Evolutionary conservation across 53 echinoderm and acorn worm genomes (phyloP).

Genomic region (Zoroaster sp.): DNA sequence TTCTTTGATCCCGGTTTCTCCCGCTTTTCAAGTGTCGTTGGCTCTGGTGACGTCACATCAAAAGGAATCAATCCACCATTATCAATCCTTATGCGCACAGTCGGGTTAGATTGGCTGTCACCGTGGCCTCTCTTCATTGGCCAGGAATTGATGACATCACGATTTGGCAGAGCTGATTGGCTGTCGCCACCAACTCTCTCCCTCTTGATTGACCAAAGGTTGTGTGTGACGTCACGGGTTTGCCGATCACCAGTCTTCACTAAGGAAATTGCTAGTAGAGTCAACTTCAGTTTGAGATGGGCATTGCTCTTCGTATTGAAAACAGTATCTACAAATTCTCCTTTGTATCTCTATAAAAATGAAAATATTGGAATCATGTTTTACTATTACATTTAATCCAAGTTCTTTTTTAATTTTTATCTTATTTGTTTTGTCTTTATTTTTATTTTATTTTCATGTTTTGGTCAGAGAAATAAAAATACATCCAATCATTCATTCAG

Average conservation of each 20-base stretch:
- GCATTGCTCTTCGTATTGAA: background rate
- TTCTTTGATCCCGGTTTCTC: too few relatives aligned
- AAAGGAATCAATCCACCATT: constrained; percentile 19
- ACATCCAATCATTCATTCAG: too few relatives aligned
- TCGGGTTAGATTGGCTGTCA: constrained; percentile 12
- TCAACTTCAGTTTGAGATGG: constrained; percentile 27
- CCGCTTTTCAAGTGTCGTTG: too few relatives aligned
- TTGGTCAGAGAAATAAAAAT: too few relatives aligned
- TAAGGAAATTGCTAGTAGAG: background rate
- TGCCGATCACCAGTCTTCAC: background rate
- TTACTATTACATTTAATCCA: background rate
- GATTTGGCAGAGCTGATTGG: background rate
- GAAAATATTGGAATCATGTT: background rate
- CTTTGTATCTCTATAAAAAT: background rate
- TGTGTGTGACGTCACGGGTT: background rate
- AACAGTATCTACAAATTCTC: constrained; percentile 19
- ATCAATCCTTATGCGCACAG: constrained; percentile 18
- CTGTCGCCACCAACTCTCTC: background rate
- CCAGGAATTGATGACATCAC: background rate
- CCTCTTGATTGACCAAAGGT: background rate
- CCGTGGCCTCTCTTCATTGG: background rate
- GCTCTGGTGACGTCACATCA: background rate
- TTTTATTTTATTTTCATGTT: too few relatives aligned
- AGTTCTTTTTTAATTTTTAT: too few relatives aligned
- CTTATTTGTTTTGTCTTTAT: too few relatives aligned